Evolutionary conservation across 2,888 invertebrate genomes (phyloP).

Genomic region (Melanchra persicariae): DNA sequence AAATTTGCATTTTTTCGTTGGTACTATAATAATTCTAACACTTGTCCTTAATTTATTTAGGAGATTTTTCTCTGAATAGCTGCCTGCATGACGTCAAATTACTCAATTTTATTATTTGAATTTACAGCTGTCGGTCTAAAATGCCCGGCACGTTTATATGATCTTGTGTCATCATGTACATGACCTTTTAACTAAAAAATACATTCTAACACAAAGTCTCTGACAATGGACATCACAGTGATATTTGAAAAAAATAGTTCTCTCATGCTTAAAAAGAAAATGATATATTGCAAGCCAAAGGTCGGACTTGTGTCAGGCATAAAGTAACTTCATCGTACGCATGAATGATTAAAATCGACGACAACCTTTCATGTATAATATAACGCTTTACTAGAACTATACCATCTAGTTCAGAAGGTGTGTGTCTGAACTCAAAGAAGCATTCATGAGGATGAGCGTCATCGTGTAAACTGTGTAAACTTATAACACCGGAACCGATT

Average conservation of each 20-base stretch:
- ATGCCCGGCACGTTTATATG: no score
- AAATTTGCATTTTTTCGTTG: not conserved
- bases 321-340: constrained; percentile 31
- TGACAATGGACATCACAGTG: no score
- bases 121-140: not conserved
- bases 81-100: not conserved
- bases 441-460: constrained; percentile 35
- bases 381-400: constrained; percentile 29
- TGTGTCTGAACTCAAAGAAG: constrained; percentile 23
- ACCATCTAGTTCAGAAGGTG: constrained; percentile 33
- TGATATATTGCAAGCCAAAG: not conserved
- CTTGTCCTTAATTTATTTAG: not conserved
- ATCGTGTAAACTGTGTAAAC: not conserved
- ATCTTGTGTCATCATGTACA: no score
- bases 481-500: not conserved
- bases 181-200: not conserved
- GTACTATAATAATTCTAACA: not conserved
- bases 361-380: constrained; percentile 27
- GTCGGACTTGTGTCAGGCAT: not conserved
- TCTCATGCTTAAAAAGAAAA: not conserved
- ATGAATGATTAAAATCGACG: constrained; percentile 28
- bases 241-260: not conserved
- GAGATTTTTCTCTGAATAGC: not conserved
- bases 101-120: constrained; percentile 5
- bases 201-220: not conserved